Base-by-base conservation (phyloP, 2,113 vertebrate genomes). In the Hiodon alosoides region DNA sequence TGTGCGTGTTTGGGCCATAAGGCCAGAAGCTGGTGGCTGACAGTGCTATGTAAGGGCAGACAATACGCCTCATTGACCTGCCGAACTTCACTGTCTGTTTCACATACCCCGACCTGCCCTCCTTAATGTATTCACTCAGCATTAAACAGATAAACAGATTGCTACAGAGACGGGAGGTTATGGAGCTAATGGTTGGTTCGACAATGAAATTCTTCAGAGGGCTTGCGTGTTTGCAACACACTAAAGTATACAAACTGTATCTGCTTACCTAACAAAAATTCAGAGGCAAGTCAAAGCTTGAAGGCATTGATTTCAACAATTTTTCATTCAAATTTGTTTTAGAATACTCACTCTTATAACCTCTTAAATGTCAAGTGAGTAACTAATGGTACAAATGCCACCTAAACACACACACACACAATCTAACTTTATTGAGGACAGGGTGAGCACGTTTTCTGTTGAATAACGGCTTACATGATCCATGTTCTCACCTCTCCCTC, bases 31-130 rank as follows among this genome's bases (percentile, higher is more conserved):
- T 86, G 90, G 76, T 88, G 87, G 89, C 90, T 90, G 89, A 89
- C 91, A 91, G 88, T 87, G 88, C 90, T 90, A 89, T 90, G 89
- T 89, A 89, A 89, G 88, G 76, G 81, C 83, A 87, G 86, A 89
- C 91, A 92, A 90, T 90, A 79, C 77, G 81, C 78, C 86, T 89
- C 88, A 88, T 88, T 90, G 90, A 88, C 86, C 85, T 84, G 84
- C 78, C 57, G 67, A 16, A 85, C 87, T 88, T 82, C 86, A 85
- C 89, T 90, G 90, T 90, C 89, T 92, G 90, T 83, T 86, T 82
- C 90, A 85, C 88, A 88, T 83, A 87, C 86, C 77, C 85, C 80
- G 51, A 70, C 81, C 79, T 4, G 79, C 77, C 85, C 83, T 79
- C 83, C 79, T 77, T 76, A 48, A 71, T 76, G 85, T 80, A 77